Evolutionary conservation across 2,113 vertebrate genomes (phyloP).

Genomic region (Ceyx melanurus): DNA sequence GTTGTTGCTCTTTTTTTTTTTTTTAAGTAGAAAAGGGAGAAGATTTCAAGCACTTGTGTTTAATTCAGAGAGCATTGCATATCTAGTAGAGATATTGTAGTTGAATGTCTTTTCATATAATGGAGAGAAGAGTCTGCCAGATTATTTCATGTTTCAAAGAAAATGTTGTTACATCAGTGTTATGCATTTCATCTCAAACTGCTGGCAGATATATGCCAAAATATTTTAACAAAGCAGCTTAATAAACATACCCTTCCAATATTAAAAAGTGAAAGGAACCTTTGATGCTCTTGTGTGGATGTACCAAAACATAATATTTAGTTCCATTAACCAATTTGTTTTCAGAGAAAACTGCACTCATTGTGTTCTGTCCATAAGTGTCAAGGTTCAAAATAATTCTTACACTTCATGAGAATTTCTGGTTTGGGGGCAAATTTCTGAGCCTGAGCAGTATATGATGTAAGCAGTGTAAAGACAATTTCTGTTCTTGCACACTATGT

Average conservation of each 20-base stretch:
- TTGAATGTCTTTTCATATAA: background rate
- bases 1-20: background rate
- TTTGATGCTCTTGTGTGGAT: background rate
- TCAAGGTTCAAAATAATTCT: background rate
- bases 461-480: background rate
- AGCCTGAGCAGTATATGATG: background rate
- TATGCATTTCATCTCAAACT: background rate
- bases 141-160: background rate
- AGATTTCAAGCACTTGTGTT: background rate
- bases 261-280: background rate
- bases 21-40: background rate
- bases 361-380: background rate
- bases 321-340: background rate
- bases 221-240: background rate
- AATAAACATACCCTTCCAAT: background rate
- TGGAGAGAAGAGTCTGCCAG: background rate
- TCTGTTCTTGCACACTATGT: background rate
- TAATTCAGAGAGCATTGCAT: background rate
- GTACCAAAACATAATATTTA: background rate
- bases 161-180: background rate
- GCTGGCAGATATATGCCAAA: slow-evolving; percentile 6
- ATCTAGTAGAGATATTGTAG: background rate
- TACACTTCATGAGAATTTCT: background rate
- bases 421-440: background rate
- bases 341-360: rapidly evolving